A percentile compares a stretch with the other conserved stretches of the same genome.
Conservation (phyloP, 2,797 vertebrate species). For the Pogoniulus pusillus region DNA sequence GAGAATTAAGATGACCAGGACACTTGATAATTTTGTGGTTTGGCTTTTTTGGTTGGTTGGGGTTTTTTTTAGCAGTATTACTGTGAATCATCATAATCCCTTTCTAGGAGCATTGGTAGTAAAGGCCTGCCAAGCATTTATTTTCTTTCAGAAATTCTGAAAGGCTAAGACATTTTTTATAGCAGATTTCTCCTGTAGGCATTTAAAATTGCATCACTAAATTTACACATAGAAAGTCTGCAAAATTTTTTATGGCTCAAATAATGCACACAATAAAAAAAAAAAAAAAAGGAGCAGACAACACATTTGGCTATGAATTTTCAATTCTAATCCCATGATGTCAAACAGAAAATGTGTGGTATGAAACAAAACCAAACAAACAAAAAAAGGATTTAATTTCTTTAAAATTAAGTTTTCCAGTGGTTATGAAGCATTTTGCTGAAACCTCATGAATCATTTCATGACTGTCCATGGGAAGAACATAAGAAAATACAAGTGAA, state of each 20-base stretch:
- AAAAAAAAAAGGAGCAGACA: neutral
- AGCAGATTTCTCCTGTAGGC: neutral
- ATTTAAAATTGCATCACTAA: neutral
- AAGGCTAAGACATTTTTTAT: neutral
- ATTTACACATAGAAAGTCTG: neutral
- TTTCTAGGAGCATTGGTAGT: neutral
- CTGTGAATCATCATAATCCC: neutral
- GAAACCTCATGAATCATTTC: neutral
- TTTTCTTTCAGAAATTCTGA: neutral
- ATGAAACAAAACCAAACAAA: neutral
- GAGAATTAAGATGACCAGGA: neutral
- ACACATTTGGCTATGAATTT: neutral
- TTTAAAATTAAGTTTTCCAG: neutral
- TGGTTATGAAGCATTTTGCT: neutral
- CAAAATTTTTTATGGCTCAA: neutral
- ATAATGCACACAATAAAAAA: neutral
- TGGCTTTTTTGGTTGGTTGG: neutral
- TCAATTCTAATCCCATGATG: neutral
- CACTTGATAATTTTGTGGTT: neutral
- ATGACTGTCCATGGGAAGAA: neutral
- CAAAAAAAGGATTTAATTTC: neutral
- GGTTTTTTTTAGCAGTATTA: neutral
- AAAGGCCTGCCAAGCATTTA: neutral
- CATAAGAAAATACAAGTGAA: neutral
- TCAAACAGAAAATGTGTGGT: neutral